Evolutionary conservation across 2,888 invertebrate species (phyloP), one percentile per base, ranked within the genome.

Genomic region (Ophion ellenae): DNA sequence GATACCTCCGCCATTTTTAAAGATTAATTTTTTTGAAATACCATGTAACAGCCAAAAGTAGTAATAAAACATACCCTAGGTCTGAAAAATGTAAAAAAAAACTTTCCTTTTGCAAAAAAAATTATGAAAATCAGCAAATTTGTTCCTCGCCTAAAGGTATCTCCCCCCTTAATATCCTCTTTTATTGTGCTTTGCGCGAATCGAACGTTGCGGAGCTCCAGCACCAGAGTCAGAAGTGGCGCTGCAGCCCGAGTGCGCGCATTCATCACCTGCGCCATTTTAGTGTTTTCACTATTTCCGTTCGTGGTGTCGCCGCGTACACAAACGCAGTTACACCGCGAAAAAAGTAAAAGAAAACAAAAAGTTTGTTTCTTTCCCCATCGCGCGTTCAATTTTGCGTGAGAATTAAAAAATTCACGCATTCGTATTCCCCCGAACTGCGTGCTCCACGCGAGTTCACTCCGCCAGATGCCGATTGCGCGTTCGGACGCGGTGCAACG

Each of bases 181-280:
- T 10, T 0, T 7, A 17, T 24, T 24, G 61, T 9, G 10, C 9
- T 61, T 61, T 24, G 40, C 36, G 69, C 67, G 40, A 78, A 66
- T 24, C 57, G 28, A 47, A 53, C 71, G 64, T 82, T 76, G 53
- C 64, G 24, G 7, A 45, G 63, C 61, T 20, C 11, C 45, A 57
- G 63, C 81, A 53, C 76, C 53, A 76, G 76, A 53, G 40, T 36
- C 20, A 14, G 63, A 69, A 47, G 47, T 76, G 63, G 76, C 70
- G 71, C 79, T 63, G 70, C n/a, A 9, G 61, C 45, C 4, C 17
- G 10, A 32, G 1, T 32, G 79, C 61, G 40, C 61, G 66, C 14
- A 47, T 63, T 24, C 63, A 28, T 47, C 45, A 24, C 24, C 63
- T 45, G 63, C 71, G 57, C 17, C 24, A 24, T 71, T 71, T 71